phyloP scores from a whole-genome alignment of 2,797 vertebrate species.

The Ptychadena robeensis region DNA sequence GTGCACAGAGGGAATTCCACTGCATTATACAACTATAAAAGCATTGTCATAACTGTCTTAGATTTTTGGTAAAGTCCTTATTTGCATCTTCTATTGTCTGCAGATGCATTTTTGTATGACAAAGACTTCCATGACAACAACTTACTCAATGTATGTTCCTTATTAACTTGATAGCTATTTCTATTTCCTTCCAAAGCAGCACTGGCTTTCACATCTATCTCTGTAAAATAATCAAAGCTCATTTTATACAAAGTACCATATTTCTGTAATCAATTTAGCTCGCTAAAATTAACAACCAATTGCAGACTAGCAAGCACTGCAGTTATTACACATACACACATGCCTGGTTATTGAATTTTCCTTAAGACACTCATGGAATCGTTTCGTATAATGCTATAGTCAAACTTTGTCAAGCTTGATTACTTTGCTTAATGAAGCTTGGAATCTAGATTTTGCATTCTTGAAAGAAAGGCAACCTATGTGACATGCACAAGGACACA shows the following conservation, averaged over 20 bases:
- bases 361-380: not conserved
- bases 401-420: not conserved
- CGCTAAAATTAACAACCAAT: not conserved
- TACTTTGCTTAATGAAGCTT: slow-evolving; percentile 1
- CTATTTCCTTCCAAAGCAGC: not conserved
- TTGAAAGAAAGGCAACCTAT: not conserved
- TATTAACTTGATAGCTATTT: not conserved
- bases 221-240: not conserved
- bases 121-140: no score
- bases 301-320: not conserved
- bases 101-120: no score
- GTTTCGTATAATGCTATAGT: not conserved
- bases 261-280: not conserved
- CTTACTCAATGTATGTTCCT: no score
- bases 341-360: not conserved
- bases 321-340: not conserved
- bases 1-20: no score
- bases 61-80: no score
- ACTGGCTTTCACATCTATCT: not conserved
- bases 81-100: no score
- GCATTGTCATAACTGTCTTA: no score
- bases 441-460: not conserved
- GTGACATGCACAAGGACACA: not conserved
- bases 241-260: not conserved
- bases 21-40: no score